Evolutionary conservation across 2,888 invertebrate genomes (phyloP), one percentile per base, ranked within the genome.

Genomic region (Agrochola lota): DNA sequence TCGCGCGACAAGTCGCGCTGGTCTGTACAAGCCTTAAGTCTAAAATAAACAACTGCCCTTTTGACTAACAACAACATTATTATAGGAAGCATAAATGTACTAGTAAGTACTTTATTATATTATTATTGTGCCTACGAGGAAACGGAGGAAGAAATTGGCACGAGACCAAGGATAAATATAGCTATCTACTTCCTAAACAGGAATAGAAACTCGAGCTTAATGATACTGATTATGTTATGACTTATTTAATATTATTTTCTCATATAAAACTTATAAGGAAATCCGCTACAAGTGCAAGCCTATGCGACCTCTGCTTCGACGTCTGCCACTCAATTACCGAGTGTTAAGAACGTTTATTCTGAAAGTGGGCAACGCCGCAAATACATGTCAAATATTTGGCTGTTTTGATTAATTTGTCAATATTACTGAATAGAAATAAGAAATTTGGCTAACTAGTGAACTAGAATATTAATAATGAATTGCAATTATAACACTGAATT

Each of bases 111-210:
- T 66, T 68, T 55, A 77, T 75, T 66, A 78, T 49, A 72, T 60
- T 74, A 74, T 20, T 59, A 71, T 30, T 57, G 62, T 72, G 70
- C 72, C 52, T 74, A 83, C 35, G n/a, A 76, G 76, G 85, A 81
- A 81, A 68, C 35, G 23, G 46, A 30, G 57, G 75, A 62, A 71
- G 70, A 72, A 70, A 76, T 84, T 87, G 87, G 87, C 85, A 64
- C 46, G 7, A 40, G 4, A 64, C 85, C 87, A 87, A 84, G 62
- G 76, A 71, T 84, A 75, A 80, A 79, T 82, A 82, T 87, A 85
- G 84, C 43, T 68, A 70, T 73, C 72, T 75, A 81, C 77, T 81
- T 81, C 87, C 87, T 84, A 71, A 85, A 69, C 74, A 71, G 78
- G 77, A 68, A 78, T 75, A 80, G 57, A 78, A 73, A 63, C 62